phyloP scores from a whole-genome alignment of 2,797 vertebrate genomes.

The Limosa lapponica region DNA sequence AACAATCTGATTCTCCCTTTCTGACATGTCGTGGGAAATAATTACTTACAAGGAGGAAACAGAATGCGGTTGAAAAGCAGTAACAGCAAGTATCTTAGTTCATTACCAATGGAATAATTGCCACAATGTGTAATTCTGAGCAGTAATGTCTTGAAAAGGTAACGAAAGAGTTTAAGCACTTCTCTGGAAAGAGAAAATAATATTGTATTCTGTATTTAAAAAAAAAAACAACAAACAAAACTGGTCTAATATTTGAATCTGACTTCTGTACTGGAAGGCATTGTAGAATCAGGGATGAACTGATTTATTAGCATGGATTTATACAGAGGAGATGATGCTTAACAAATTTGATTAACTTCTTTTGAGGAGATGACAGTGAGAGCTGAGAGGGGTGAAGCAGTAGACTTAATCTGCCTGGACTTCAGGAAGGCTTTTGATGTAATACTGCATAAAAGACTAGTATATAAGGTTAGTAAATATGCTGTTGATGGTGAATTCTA shows the following conservation, averaged over 20 bases:
- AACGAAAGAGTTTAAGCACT: conserved; percentile 25
- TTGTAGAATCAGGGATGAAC: conserved; percentile 67
- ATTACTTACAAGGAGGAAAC: background rate
- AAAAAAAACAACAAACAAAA: background rate
- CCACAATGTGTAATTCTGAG: conserved; percentile 43
- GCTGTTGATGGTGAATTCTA: conserved; percentile 71
- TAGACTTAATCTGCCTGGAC: conserved; percentile 76
- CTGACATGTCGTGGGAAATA: conserved; percentile 12
- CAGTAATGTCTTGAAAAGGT: conserved; percentile 34
- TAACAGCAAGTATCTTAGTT: conserved; percentile 44
- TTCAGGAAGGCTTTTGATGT: conserved; percentile 76
- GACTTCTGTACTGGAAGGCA: conserved; percentile 60
- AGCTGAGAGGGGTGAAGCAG: conserved; percentile 75
- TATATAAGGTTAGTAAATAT: conserved; percentile 75
- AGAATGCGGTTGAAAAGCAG: conserved; percentile 24
- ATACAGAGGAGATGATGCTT: conserved; percentile 71
- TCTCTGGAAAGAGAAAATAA: conserved; percentile 36
- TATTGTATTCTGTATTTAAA: conserved; percentile 25
- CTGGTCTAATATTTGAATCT: conserved; percentile 58
- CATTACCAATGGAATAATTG: conserved; percentile 21
- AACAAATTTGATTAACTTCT: conserved; percentile 77
- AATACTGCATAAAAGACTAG: conserved; percentile 76
- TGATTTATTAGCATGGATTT: conserved; percentile 70
- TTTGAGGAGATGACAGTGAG: conserved; percentile 75
- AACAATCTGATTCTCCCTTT: background rate